Evolutionary conservation across 2,888 invertebrate genomes (phyloP), one percentile per base, ranked within the genome.

Genomic region (Oligia strigilis): DNA sequence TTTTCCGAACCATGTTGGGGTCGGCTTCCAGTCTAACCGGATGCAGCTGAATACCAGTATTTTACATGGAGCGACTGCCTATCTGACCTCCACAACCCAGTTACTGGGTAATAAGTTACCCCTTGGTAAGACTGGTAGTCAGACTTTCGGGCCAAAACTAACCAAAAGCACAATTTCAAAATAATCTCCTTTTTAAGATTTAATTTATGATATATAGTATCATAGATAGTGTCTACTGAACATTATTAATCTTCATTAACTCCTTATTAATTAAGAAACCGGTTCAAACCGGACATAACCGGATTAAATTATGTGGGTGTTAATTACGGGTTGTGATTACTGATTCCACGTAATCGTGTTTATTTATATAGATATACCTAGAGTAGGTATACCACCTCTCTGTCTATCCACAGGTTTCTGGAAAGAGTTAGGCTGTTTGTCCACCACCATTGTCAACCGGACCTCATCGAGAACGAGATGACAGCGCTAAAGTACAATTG

Each of bases 201-300:
- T 36, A 19, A 58, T 4, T 52, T 52, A 64, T 55, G 29, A 29
- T 29, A 1, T 29, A 29, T 29, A 29, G 43, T 49, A 40, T 29
- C 14, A 65, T 23, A 72, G 14, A 80, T n/a, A 19, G 19, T 55
- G 4, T 80, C 4, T 43, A n/a, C 17, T 0, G n/a, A 66, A 29
- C 19, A 14, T 65, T 55, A 77, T 77, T 75, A 75, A 84, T 84
- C 80, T 72, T 75, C 43, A 72, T 84, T 84, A 84, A 40, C 52
- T 55, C 19, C 29, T 46, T 58, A 29, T 40, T 72, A 83, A 75
- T 58, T 36, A 40, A 46, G 60, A 75, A 80, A 72, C 75, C 65
- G 19, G 60, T 67, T 69, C 3, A 72, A 71, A 40, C n/a, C 65
- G 71, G 72, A 65, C 70, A n/a, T 66, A 74, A n/a, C 62, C 29